Evolutionary conservation across 2,888 invertebrate species (phyloP).

Genomic region (Folsomia manolachei): DNA sequence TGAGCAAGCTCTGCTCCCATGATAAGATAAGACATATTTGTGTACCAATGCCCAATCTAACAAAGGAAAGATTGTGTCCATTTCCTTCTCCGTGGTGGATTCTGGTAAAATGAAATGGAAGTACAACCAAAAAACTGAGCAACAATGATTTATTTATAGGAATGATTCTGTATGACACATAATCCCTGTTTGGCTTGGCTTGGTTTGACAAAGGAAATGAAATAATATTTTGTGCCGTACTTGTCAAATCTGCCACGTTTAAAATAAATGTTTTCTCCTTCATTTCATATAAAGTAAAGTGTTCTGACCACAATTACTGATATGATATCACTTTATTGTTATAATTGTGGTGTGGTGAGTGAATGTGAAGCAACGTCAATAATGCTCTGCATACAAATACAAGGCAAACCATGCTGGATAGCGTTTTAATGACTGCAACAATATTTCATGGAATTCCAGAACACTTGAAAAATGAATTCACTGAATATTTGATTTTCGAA

Average conservation of each 20-base stretch:
- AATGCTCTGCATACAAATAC: not conserved
- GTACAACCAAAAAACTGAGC: not conserved
- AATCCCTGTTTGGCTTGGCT: not conserved
- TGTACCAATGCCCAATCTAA: too few relatives aligned
- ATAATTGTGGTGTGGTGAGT: not conserved
- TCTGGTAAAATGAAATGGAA: too few relatives aligned
- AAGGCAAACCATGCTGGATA: too few relatives aligned
- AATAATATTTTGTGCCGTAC: too few relatives aligned
- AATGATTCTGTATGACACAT: not conserved
- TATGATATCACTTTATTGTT: not conserved
- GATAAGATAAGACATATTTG: not conserved
- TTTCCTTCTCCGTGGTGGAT: too few relatives aligned
- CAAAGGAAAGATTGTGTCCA: not conserved
- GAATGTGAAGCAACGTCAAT: not conserved
- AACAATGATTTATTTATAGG: not conserved
- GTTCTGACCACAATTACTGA: not conserved
- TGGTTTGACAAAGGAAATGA: not conserved
- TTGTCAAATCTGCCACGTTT: too few relatives aligned
- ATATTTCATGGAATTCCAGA: not conserved
- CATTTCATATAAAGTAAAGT: too few relatives aligned
- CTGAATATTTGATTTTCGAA: too few relatives aligned
- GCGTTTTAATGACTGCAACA: not conserved
- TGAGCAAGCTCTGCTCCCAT: too few relatives aligned
- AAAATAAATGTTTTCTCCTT: too few relatives aligned
- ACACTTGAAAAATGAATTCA: too few relatives aligned